These are phyloP conservation scores for Argyresthia albistria DNA, from an alignment of 2,888 invertebrate species.

Conservation along the genomic window DNA sequence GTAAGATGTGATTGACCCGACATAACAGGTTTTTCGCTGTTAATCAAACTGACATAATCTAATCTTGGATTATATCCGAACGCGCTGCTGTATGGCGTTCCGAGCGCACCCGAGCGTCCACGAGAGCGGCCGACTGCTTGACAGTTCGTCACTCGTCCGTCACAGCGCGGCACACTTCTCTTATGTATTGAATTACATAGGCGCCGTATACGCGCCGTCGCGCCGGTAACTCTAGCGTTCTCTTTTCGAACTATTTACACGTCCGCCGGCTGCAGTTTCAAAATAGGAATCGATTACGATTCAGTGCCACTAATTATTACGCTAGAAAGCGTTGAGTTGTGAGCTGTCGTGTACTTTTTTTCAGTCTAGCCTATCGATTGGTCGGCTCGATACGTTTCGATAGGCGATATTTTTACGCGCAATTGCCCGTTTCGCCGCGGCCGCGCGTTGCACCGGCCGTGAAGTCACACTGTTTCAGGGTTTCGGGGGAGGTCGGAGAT, in stretches of 20 bases:
- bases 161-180: slow-evolving; percentile 53
- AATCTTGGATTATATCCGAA: slow-evolving; percentile 34
- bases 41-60: slow-evolving; percentile 53
- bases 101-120: slow-evolving; percentile 26
- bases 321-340: slow-evolving; percentile 8
- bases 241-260: slow-evolving; percentile 32
- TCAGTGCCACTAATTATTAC: slow-evolving; percentile 13
- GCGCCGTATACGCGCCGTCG: slow-evolving; percentile 42
- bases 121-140: slow-evolving; percentile 49
- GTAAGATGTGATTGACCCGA: slow-evolving; percentile 51
- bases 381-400: slow-evolving; percentile 15
- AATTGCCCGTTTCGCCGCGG: slow-evolving; percentile 29
- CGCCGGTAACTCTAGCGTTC: slow-evolving; percentile 40
- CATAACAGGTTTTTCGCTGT: slow-evolving; percentile 41
- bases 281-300: slow-evolving; percentile 33
- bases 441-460: slow-evolving; percentile 32
- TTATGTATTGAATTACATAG: slow-evolving; percentile 55
- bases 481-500: slow-evolving; percentile 29
- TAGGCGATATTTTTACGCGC: slow-evolving; percentile 32
- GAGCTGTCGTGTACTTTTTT: slow-evolving; percentile 19
- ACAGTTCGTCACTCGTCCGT: slow-evolving; percentile 64
- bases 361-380: slow-evolving; percentile 24
- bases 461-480: slow-evolving; percentile 19
- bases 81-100: slow-evolving; percentile 2
- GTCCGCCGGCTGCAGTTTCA: slow-evolving; percentile 28